Evolutionary conservation across 2,888 invertebrate genomes (phyloP).

Genomic region (Melieria omissa): DNA sequence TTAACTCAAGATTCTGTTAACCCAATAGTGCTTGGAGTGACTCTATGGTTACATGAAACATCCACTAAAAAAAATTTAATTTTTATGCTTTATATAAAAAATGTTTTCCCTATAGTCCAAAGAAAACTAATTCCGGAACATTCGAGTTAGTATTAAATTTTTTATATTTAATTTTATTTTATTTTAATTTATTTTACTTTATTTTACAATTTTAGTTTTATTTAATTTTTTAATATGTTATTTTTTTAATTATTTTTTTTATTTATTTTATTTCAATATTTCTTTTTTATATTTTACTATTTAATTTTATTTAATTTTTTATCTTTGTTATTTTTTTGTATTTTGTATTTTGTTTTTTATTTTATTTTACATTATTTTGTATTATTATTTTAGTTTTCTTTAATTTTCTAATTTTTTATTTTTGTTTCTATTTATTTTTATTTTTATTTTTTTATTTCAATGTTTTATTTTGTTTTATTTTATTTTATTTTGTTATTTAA

Average conservation of each 20-base stretch:
- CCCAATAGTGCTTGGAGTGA: too few relatives aligned
- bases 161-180: constrained; percentile 13
- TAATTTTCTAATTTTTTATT: too few relatives aligned
- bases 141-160: neutral
- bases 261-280: constrained; percentile 6
- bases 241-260: neutral
- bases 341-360: constrained; percentile 1
- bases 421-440: constrained; percentile 12
- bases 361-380: constrained; percentile 31
- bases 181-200: constrained; percentile 13
- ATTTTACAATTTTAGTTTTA: neutral
- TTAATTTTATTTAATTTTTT: constrained; percentile 1
- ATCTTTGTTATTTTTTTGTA: constrained; percentile 19
- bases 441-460: constrained; percentile 36
- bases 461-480: constrained; percentile 34
- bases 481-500: constrained; percentile 3
- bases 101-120: too few relatives aligned
- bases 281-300: neutral
- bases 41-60: too few relatives aligned
- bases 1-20: too few relatives aligned
- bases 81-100: too few relatives aligned
- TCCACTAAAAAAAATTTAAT: too few relatives aligned
- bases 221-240: neutral
- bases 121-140: neutral
- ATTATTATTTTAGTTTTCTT: constrained; percentile 25